phyloP scores from a whole-genome alignment of 2,797 vertebrate species.

The Setipinna tenuifilis region DNA sequence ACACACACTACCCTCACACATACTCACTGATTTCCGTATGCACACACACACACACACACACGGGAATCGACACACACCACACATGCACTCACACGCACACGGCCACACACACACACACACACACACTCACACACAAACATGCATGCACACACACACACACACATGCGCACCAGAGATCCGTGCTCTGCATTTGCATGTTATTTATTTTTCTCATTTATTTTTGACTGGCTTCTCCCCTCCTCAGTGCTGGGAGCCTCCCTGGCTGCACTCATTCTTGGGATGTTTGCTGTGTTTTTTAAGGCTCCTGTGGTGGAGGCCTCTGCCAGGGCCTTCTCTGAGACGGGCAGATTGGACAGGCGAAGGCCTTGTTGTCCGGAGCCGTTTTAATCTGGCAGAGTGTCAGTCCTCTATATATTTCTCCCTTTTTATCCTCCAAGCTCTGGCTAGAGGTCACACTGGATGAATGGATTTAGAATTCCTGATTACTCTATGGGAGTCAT shows the following conservation, averaged over 20 bases:
- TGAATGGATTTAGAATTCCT: neutral
- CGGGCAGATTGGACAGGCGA: neutral
- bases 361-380: neutral
- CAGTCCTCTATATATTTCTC: neutral
- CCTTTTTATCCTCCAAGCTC: neutral
- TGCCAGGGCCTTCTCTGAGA: conserved; percentile 55
- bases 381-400: neutral
- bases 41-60: neutral
- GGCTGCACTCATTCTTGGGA: conserved; percentile 54
- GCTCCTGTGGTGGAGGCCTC: conserved; percentile 58
- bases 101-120: conserved; percentile 10
- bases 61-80: too few species aligned
- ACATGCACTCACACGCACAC: conserved; percentile 1
- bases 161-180: conserved; percentile 14
- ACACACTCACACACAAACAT: conserved; percentile 37
- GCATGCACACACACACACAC: conserved; percentile 34
- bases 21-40: conserved; percentile 34
- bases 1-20: neutral
- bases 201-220: conserved; percentile 58
- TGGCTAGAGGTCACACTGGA: neutral
- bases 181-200: conserved; percentile 26
- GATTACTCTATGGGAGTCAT: neutral
- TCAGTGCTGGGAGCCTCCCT: conserved; percentile 61
- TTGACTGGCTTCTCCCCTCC: conserved; percentile 17
- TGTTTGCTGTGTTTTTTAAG: conserved; percentile 59